Base-by-base conservation (phyloP, 2,888 invertebrate genomes). In the Isoperla grammatica region DNA sequence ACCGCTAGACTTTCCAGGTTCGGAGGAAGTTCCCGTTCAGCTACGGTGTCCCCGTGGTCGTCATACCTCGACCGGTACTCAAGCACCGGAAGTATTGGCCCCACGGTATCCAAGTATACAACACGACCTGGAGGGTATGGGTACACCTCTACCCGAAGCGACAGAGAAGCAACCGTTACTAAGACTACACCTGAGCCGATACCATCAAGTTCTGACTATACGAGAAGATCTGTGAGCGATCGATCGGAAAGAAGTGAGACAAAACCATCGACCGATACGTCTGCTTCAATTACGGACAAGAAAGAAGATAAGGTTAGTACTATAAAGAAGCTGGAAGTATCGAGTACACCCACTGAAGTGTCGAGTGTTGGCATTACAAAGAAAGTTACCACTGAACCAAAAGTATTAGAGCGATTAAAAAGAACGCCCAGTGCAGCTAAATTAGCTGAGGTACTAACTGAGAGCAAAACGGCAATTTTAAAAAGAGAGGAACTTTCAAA, bases 1-100 rank as follows among this genome's bases (percentile, higher is more conserved):
- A 76, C 83, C 0, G 83, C 87, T 1, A 78, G 86, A 65, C 79
- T 80, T 49, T 82, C 85, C 53, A 76, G 86, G 67, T 88, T 82
- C 73, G 76, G 74, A 15, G 75, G 74, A 63, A 77, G 80, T 9
- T 79, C 82, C n/a, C 79, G 84, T 1, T 72, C 78, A 1, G 29
- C 29, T 29, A 70, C 74, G 4, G 53, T 39, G 5, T 76, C 82
- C 4, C 81, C 84, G 59, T 86, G 85, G 85, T 79, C 83, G 1
- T 80, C 83, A 45, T 85, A 83, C 69, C 74, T 85, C 42, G 75
- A 74, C 57, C 73, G 74, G 62, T 72, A 71, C 35, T 65, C 70
- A 8, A 45, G 50, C 37, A 40, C 56, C 37, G n/a, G 22, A 4
- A 53, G 53, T 19, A 35, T 23, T 3, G 29, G 50, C 17, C 60